These are phyloP conservation scores for Lepidothrix coronata DNA, from an alignment of 2,113 vertebrate genomes.

Conservation along the genomic window DNA sequence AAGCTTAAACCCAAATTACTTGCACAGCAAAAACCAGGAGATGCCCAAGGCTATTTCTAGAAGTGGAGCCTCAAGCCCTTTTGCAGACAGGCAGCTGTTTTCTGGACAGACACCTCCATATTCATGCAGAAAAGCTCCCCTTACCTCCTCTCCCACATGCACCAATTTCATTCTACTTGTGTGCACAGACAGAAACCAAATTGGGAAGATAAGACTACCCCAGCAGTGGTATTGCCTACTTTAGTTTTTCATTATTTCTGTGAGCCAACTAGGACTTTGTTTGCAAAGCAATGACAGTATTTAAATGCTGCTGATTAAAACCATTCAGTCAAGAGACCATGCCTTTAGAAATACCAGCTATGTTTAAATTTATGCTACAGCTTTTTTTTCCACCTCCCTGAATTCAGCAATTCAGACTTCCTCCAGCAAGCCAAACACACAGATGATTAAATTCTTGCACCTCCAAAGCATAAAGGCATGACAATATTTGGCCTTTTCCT, in stretches of 20 bases:
- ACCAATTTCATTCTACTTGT: background rate
- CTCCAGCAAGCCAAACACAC: background rate
- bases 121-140: background rate
- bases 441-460: background rate
- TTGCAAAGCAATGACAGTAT: background rate
- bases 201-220: background rate
- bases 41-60: background rate
- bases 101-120: background rate
- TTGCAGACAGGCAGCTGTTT: background rate
- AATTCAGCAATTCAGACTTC: background rate
- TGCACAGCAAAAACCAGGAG: background rate
- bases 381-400: background rate
- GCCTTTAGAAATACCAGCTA: background rate
- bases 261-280: background rate
- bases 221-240: background rate
- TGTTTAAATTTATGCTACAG: slow-evolving; percentile 17
- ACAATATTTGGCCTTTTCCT: background rate
- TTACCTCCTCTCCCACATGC: background rate
- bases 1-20: background rate
- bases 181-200: background rate
- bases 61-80: background rate
- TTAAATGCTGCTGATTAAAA: slow-evolving; percentile 35
- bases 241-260: background rate
- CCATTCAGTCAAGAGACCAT: background rate
- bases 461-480: background rate